Percentiles rank a stretch among this genome's conserved stretches.
These are phyloP conservation scores for Thryonomys swinderianus DNA, from an alignment of 2,113 vertebrate species.

Conservation along the genomic window DNA sequence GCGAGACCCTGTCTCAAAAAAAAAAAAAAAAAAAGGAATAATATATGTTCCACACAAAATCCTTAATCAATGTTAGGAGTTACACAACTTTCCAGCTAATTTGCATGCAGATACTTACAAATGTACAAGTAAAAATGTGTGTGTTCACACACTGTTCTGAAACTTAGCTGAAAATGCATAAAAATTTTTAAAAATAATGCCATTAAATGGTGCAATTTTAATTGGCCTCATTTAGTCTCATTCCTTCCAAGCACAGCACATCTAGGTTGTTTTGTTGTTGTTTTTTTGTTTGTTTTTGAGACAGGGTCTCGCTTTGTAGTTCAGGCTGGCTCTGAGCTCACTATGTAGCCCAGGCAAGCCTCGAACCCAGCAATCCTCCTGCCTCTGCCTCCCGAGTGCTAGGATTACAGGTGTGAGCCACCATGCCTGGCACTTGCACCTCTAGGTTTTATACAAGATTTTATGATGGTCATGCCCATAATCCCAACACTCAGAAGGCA, in stretches of 20 bases:
- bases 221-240: not conserved
- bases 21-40: too few relatives aligned
- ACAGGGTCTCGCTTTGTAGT: too few relatives aligned
- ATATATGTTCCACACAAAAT: not conserved
- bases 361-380: too few relatives aligned
- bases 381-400: too few relatives aligned
- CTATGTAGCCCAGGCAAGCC: too few relatives aligned
- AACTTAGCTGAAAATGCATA: not conserved
- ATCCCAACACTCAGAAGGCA: not conserved
- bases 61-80: not conserved
- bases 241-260: not conserved
- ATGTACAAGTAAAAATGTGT: not conserved
- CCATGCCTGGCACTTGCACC: too few relatives aligned
- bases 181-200: not conserved
- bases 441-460: not conserved
- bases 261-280: too few relatives aligned
- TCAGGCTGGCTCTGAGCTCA: too few relatives aligned
- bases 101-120: not conserved
- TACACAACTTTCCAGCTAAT: not conserved
- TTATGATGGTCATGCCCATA: not conserved
- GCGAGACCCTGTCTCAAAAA: too few relatives aligned
- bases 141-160: not conserved
- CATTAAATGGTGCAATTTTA: not conserved
- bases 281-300: too few relatives aligned
- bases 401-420: too few relatives aligned